These are phyloP conservation scores for Tigriopus californicus DNA, from an alignment of 2,888 invertebrate genomes.

Conservation along the genomic window DNA sequence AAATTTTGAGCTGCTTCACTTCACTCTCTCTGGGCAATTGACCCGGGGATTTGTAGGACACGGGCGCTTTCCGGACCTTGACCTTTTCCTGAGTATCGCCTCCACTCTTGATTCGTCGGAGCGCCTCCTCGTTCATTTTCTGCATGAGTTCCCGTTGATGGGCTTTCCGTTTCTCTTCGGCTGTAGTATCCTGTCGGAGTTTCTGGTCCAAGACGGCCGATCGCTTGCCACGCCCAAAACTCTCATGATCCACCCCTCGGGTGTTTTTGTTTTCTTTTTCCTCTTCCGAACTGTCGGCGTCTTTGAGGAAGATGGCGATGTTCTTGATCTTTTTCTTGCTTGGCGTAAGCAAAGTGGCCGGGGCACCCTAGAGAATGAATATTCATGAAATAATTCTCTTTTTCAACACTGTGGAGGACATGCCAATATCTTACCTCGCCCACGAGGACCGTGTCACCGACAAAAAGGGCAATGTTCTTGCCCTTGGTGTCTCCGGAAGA, in stretches of 20 bases:
- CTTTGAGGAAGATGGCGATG: slow-evolving; percentile 82
- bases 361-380: slow-evolving; percentile 35
- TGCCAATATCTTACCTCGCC: slow-evolving; percentile 42
- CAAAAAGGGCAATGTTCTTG: slow-evolving; percentile 79
- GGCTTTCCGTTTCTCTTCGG: slow-evolving; percentile 89
- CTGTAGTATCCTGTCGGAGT: slow-evolving; percentile 76
- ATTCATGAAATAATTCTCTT: not conserved
- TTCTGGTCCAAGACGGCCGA: slow-evolving; percentile 84
- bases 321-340: slow-evolving; percentile 90
- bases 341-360: slow-evolving; percentile 67
- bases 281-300: slow-evolving; percentile 40
- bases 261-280: slow-evolving; percentile 41
- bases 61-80: slow-evolving; percentile 76
- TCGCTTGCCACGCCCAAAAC: slow-evolving; percentile 58
- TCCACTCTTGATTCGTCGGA: slow-evolving; percentile 27
- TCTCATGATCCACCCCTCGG: slow-evolving; percentile 33
- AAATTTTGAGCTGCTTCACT: slow-evolving; percentile 78
- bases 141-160: slow-evolving; percentile 88
- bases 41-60: slow-evolving; percentile 77
- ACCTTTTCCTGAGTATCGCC: slow-evolving; percentile 53
- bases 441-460: slow-evolving; percentile 92
- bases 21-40: slow-evolving; percentile 87
- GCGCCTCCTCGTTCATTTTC: slow-evolving; percentile 75
- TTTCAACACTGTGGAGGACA: not conserved
- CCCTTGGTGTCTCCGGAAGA: slow-evolving; percentile 50